These are phyloP conservation scores for Drosophila eugracilis DNA, from an alignment of 1,140 invertebrate genomes.

Conservation along the genomic window DNA sequence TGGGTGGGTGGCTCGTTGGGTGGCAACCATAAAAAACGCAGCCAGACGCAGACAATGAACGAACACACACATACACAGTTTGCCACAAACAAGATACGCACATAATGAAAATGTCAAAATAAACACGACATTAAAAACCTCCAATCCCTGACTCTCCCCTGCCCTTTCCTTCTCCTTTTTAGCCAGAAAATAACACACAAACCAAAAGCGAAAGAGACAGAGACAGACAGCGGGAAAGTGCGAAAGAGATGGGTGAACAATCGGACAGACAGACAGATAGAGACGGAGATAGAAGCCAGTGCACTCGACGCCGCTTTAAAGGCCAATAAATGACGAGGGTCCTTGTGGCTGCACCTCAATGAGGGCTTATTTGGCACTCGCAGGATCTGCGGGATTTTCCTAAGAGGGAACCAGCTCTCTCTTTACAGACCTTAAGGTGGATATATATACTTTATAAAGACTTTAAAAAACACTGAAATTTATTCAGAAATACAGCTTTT, in stretches of 20 bases:
- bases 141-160: slow-evolving; percentile 15
- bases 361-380: slow-evolving; percentile 40
- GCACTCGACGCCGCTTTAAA: slow-evolving; percentile 72
- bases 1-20: slow-evolving; percentile 18
- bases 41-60: slow-evolving; percentile 59
- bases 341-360: slow-evolving; percentile 52
- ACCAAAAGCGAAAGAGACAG: slow-evolving; percentile 25
- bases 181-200: slow-evolving; percentile 9
- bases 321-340: slow-evolving; percentile 73
- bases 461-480: background rate
- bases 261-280: slow-evolving; percentile 19
- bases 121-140: slow-evolving; percentile 82
- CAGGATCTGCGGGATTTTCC: slow-evolving; percentile 24
- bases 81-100: slow-evolving; percentile 43
- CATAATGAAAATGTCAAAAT: slow-evolving; percentile 84
- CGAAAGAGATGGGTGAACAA: slow-evolving; percentile 38
- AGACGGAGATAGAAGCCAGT: slow-evolving; percentile 49
- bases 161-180: background rate
- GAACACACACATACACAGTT: slow-evolving; percentile 33
- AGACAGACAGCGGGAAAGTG: slow-evolving; percentile 15
- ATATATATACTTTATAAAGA: too few species aligned
- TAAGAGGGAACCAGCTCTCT: slow-evolving; percentile 19
- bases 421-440: background rate
- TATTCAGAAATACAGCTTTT: background rate
- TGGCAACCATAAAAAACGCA: slow-evolving; percentile 54